Evolutionary conservation across 1,140 invertebrate genomes (phyloP).

Genomic region (Ceratina australensis): DNA sequence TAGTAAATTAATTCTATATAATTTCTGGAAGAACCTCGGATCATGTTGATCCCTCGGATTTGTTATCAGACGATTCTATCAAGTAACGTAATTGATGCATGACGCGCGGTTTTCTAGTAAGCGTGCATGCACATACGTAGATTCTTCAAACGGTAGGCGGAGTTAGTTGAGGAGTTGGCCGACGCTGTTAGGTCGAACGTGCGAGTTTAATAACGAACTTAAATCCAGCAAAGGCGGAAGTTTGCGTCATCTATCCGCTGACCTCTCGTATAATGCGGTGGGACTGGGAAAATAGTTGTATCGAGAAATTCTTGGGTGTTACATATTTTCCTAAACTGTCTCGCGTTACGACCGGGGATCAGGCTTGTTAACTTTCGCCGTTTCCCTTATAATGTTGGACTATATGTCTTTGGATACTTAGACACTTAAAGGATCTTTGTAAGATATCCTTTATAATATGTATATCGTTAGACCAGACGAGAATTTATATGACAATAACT

Average conservation of each 20-base stretch:
- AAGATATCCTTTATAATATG: not conserved
- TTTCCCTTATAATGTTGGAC: not conserved
- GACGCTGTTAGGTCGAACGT: not conserved
- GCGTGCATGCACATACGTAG: not conserved
- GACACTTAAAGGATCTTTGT: not conserved
- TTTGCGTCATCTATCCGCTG: constrained; percentile 19
- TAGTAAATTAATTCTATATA: too few relatives aligned
- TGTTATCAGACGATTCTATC: too few relatives aligned
- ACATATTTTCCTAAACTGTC: constrained; percentile 3
- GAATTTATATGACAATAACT: too few relatives aligned
- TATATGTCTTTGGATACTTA: not conserved
- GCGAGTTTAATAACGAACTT: constrained; percentile 45
- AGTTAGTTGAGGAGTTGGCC: constrained; percentile 20
- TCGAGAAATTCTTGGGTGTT: constrained; percentile 26
- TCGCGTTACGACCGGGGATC: not conserved
- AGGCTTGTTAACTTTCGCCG: not conserved
- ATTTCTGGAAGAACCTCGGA: too few relatives aligned
- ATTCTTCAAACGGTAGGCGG: not conserved
- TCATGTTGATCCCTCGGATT: too few relatives aligned
- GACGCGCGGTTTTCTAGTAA: not conserved
- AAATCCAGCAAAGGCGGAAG: constrained; percentile 22
- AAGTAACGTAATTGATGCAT: not conserved
- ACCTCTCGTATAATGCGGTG: not conserved
- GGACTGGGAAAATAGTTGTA: not conserved
- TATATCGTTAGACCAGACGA: not conserved